phyloP scores from a whole-genome alignment of 2,888 invertebrate species.

The Prosapia bicincta region DNA sequence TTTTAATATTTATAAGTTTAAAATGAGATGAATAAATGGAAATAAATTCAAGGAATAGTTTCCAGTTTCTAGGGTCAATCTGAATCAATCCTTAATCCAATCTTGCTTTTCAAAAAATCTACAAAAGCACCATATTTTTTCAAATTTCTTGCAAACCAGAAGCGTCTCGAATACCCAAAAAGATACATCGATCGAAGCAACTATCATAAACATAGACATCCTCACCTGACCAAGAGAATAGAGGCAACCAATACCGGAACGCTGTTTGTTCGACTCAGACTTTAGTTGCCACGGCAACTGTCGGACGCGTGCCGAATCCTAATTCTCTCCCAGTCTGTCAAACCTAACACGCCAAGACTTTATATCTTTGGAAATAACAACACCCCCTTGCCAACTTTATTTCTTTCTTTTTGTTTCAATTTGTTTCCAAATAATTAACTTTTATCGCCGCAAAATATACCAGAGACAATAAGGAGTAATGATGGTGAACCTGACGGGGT shows the following conservation, averaged over 20 bases:
- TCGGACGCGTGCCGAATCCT: not conserved
- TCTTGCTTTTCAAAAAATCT: too few species aligned
- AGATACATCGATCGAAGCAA: not conserved
- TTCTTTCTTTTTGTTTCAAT: not conserved
- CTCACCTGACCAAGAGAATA: not conserved
- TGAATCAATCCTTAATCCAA: too few species aligned
- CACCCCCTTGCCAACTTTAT: not conserved
- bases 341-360: not conserved
- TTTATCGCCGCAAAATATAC: not conserved
- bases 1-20: too few species aligned
- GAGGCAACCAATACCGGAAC: not conserved
- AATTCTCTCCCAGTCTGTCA: not conserved
- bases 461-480: not conserved
- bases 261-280: not conserved
- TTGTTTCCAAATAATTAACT: not conserved
- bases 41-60: too few species aligned
- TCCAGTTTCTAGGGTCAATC: too few species aligned
- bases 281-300: not conserved
- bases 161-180: not conserved
- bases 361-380: not conserved
- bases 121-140: too few species aligned
- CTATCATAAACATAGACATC: not conserved
- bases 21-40: too few species aligned
- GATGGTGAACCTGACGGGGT: too few species aligned
- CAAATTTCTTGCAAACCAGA: too few species aligned